Evolutionary conservation across 2,113 vertebrate species (phyloP).

Genomic region (Holacanthus passer): DNA sequence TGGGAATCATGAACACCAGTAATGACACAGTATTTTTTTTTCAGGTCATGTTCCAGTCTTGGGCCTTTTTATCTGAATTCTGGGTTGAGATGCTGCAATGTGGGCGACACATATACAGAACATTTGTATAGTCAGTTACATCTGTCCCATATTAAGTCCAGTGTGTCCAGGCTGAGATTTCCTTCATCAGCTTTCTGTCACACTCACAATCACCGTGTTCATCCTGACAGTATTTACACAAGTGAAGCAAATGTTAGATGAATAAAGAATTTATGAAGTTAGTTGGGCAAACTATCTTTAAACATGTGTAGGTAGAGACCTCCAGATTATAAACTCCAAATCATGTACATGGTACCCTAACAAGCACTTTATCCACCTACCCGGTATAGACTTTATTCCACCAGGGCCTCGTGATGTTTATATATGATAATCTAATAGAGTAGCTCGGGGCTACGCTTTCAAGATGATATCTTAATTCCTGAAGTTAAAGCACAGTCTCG

Average conservation of each 20-base stretch:
- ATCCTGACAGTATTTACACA: slow-evolving; percentile 1
- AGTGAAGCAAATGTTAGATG: neutral
- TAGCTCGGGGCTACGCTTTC: slow-evolving; percentile 41
- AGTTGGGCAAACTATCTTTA: neutral
- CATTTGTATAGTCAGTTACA: slow-evolving; percentile 10
- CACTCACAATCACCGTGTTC: neutral
- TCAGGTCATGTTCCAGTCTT: neutral
- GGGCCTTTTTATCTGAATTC: neutral
- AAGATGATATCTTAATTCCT: slow-evolving; percentile 62
- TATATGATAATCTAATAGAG: slow-evolving; percentile 33
- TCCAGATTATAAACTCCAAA: too few relatives aligned
- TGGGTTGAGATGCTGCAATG: neutral
- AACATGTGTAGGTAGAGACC: too few relatives aligned
- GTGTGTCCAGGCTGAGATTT: slow-evolving; percentile 7
- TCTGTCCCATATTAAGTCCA: slow-evolving; percentile 23
- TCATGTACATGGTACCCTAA: neutral
- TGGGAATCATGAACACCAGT: neutral
- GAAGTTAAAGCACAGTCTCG: slow-evolving; percentile 31
- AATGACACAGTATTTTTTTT: neutral
- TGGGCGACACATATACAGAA: neutral
- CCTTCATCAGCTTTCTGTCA: slow-evolving; percentile 5
- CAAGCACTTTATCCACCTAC: slow-evolving; percentile 3
- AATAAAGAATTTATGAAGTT: neutral
- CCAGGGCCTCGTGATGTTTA: slow-evolving; percentile 24
- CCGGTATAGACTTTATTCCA: slow-evolving; percentile 15